Conservation (phyloP, 2,797 vertebrate species). For the Tarsius wallacei region DNA sequence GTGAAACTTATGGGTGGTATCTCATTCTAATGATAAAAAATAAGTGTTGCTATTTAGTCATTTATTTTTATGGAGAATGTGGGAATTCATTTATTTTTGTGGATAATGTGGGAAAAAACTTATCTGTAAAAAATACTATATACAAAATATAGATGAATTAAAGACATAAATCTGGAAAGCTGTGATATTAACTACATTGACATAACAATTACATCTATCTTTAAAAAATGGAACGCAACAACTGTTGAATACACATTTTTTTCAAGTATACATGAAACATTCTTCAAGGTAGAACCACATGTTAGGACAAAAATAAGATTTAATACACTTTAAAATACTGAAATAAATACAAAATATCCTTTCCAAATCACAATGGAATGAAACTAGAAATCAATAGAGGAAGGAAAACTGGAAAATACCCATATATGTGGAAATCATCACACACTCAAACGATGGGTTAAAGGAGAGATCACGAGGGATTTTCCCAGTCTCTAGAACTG, state of each 20-base stretch:
- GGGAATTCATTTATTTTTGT: not conserved
- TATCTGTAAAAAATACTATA: not conserved
- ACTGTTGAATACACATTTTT: not conserved
- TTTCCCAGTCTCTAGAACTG: no score
- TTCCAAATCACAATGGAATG: not conserved
- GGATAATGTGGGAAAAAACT: not conserved
- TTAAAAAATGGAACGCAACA: no score
- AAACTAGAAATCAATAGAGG: not conserved
- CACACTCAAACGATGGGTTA: no score
- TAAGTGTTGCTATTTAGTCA: not conserved
- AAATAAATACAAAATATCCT: not conserved
- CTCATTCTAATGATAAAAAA: not conserved
- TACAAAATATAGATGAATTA: no score
- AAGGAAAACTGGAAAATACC: not conserved
- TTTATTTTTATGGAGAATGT: not conserved
- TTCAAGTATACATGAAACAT: not conserved
- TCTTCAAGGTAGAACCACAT: not conserved
- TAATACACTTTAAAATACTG: not conserved
- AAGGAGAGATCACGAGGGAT: no score
- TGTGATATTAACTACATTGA: no score
- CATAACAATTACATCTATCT: no score
- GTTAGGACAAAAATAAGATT: not conserved
- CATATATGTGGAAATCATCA: not conserved
- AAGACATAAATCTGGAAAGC: no score
- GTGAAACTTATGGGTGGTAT: not conserved